Base-by-base conservation (phyloP, 2,113 vertebrate genomes). In the Galbula dea region DNA sequence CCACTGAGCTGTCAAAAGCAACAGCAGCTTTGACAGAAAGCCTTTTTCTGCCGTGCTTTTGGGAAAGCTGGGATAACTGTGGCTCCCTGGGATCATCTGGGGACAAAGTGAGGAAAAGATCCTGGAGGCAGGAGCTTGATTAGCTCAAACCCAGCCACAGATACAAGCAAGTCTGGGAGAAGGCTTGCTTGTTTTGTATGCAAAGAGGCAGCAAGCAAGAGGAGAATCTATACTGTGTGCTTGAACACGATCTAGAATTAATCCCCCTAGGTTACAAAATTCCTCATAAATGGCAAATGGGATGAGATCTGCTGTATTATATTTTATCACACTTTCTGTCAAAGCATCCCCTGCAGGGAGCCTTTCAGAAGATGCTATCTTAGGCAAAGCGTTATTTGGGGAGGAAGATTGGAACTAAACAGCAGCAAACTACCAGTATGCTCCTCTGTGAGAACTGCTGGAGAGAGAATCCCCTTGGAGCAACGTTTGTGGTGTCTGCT, bases 281-380 rank as follows among this genome's bases (percentile, higher is more conserved):
- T 73, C 85, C 85, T 63, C 75, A 62, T 75, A 93, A 94, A 89
- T 87, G 45, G 20, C 80, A 92, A 93, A 89, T 9, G 59, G 93
- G 79, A 55, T 39, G 15, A 10, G 87, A 91, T 77, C 89, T 62
- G 41, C 71, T 69, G 59, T 34, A 52, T 63, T 87, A 16, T 66
- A 76, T 83, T 96, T 95, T 96, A 96, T 97, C 96, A 78, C 59
- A 22, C 37, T 86, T 89, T 55, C 89, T 93, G 93, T 95, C 95
- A 97, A 86, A 95, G 95, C 19, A 92, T 59, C 57, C 85, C 90
- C 55, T 22, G 22, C 90, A 91, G 92, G 95, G 37, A 96, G 89
- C 73, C 83, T 91, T 83, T 81, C 3, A 8, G 8, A 71, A 29
- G 94, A 94, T 81, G 83, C 34, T 91, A 93, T 94, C 90, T 45